A percentile compares a stretch with the other conserved stretches of the same genome.
phyloP scores from a whole-genome alignment of 2,888 invertebrate species.

The Scaptomyza parva region DNA sequence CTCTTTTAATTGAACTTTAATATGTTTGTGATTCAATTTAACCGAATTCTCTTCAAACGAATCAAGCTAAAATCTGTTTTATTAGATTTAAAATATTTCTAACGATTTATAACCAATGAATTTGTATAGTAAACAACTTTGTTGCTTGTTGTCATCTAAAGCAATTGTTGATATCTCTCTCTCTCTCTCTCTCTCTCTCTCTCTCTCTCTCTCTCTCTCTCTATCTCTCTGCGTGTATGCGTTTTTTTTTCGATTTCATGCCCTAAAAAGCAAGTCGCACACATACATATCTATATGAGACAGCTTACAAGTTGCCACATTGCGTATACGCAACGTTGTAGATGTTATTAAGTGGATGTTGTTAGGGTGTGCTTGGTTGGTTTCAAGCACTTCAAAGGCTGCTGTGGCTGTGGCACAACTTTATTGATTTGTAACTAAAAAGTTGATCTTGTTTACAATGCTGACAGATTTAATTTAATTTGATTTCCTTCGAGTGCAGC shows the following conservation, averaged over 20 bases:
- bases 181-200: too few species aligned
- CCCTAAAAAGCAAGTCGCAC: slow-evolving; percentile 24
- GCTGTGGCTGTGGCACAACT: slow-evolving; percentile 22
- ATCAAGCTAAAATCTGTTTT: too few species aligned
- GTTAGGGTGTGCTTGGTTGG: neutral
- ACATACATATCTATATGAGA: neutral
- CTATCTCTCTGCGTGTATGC: neutral
- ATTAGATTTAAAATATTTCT: too few species aligned
- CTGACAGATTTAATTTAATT: slow-evolving; percentile 52
- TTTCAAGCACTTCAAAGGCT: slow-evolving; percentile 10
- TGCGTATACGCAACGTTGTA: slow-evolving; percentile 58
- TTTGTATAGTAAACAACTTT: neutral
- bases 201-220: too few species aligned
- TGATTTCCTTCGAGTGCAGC: slow-evolving; percentile 33
- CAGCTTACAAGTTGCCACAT: slow-evolving; percentile 21
- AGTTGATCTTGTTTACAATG: slow-evolving; percentile 50
- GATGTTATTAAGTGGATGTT: slow-evolving; percentile 10
- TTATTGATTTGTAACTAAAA: slow-evolving; percentile 63
- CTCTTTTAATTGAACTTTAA: too few species aligned
- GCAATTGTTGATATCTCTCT: slow-evolving; percentile 18
- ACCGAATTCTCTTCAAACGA: too few species aligned
- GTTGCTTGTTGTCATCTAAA: slow-evolving; percentile 2
- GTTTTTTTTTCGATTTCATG: slow-evolving; percentile 17
- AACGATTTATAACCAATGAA: neutral
- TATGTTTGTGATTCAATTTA: too few species aligned